Evolutionary conservation across 1,140 invertebrate species (phyloP).

Genomic region (Drosophila athabasca): DNA sequence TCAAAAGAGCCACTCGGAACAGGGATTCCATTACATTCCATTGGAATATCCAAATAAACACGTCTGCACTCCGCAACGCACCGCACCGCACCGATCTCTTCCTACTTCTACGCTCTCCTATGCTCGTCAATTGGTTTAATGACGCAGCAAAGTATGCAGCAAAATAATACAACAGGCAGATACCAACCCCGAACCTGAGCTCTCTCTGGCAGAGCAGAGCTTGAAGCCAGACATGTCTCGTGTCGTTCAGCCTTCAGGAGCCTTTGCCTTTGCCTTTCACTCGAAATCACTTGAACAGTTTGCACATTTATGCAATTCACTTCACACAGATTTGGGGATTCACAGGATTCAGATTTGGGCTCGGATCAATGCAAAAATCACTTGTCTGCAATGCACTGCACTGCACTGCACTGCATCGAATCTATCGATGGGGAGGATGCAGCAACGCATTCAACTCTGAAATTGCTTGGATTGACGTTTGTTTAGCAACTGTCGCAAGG

Average conservation of each 20-base stretch:
- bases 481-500: conserved; percentile 57
- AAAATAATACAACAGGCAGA: conserved; percentile 33
- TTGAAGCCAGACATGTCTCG: conserved; percentile 30
- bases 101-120: neutral
- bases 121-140: conserved; percentile 58
- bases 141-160: conserved; percentile 65
- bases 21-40: conserved; percentile 1
- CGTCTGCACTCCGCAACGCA: neutral
- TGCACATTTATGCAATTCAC: conserved; percentile 69
- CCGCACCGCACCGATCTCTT: neutral
- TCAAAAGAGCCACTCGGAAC: conserved; percentile 18
- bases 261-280: conserved; percentile 30
- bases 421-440: conserved; percentile 17
- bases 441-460: conserved; percentile 61
- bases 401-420: neutral
- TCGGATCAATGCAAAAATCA: conserved; percentile 67
- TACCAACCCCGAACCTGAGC: neutral
- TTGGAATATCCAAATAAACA: conserved; percentile 31
- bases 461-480: conserved; percentile 67
- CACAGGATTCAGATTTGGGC: conserved; percentile 33
- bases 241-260: conserved; percentile 30
- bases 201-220: neutral
- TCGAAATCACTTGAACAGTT: conserved; percentile 66
- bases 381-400: conserved; percentile 42
- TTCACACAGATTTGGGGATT: conserved; percentile 48